Base-by-base conservation (phyloP, 2,888 invertebrate species). In the Ophioninae sp. region DNA sequence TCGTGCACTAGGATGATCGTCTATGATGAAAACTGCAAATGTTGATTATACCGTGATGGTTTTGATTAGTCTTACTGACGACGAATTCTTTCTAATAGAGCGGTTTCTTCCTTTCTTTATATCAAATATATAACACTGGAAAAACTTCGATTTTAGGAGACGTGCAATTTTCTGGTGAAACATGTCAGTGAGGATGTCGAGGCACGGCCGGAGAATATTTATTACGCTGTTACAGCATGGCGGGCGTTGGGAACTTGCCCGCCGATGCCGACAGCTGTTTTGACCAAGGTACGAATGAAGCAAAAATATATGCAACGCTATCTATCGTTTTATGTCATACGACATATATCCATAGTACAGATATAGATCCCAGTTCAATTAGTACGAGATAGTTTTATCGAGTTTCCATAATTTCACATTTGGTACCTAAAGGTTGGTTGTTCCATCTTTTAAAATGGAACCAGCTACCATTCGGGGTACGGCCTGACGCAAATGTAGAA, bases 151-250 rank as follows among this genome's bases (percentile, higher is more conserved):
- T 89, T 91, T 2, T 87, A 94, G 94, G 92, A 91, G 82, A 91
- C 93, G 37, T 95, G 95, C 87, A 93, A 93, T 74, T 92, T 92
- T 71, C 85, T 93, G 8, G 87, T 94, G 13, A 93, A 93, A 86
- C 90, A 91, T 51, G 87, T 89, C 5, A 91, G 93, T 80, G 91
- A 93, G 3, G 93, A 92, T 59, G 88, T 91, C 6, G 82, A 90
- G 6, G 69, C 68, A 30, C 92, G 90, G 71, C 90, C 93, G 0
- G 94, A 95, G 84, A 93, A 93, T 7, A 90, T 94, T 63, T 97
- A 95, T 91, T 95, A 96, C 91, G 94, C 96, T 2, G 94, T 96
- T 10, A 95, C 95, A 74, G 94, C 95, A 5, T 95, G 95, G 89
- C 94, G 94, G 82, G 93, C 94, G 37, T 90, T 96, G 1, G 94